A percentile compares a stretch with the other conserved stretches of the same genome.
phyloP scores from a whole-genome alignment of 1,140 invertebrate genomes.

The Medauroidea extradentata region DNA sequence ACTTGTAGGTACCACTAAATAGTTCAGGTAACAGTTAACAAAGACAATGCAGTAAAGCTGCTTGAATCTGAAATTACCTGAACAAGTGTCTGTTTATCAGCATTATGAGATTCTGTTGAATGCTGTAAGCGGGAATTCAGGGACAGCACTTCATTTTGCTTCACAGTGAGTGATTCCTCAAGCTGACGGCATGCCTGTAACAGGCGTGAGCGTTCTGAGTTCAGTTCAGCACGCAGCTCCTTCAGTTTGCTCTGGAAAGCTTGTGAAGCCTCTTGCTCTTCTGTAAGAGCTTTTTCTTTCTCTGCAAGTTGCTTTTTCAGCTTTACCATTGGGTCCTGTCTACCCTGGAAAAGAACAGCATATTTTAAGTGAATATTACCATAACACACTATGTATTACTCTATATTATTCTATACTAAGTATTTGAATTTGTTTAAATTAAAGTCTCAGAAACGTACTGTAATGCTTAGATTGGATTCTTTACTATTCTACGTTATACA shows the following conservation, averaged over 20 bases:
- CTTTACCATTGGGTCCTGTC: constrained; percentile 77
- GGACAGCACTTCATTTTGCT: constrained; percentile 52
- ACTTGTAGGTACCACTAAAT: no score
- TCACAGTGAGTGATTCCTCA: constrained; percentile 51
- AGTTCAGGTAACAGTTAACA: no score
- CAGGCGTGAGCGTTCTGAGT: constrained; percentile 55
- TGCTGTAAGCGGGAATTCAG: constrained; percentile 56
- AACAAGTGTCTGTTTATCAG: constrained; percentile 47
- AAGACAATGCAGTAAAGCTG: no score
- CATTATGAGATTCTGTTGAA: constrained; percentile 51
- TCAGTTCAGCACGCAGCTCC: constrained; percentile 69
- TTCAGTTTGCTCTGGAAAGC: constrained; percentile 68
- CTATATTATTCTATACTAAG: no score
- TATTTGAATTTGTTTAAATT: background rate
- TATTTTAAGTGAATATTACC: no score
- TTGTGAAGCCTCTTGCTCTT: constrained; percentile 62
- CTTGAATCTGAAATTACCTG: constrained; percentile 46
- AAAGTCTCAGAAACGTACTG: no score
- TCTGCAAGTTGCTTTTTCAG: constrained; percentile 82
- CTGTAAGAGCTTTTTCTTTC: constrained; percentile 65
- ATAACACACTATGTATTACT: no score
- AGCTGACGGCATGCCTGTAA: constrained; percentile 49
- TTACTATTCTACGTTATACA: no score
- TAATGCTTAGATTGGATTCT: no score
- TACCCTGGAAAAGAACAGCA: constrained; percentile 49